These are phyloP conservation scores for Nothocercus nigrocapillus DNA, from an alignment of 2,113 vertebrate genomes.

Conservation along the genomic window DNA sequence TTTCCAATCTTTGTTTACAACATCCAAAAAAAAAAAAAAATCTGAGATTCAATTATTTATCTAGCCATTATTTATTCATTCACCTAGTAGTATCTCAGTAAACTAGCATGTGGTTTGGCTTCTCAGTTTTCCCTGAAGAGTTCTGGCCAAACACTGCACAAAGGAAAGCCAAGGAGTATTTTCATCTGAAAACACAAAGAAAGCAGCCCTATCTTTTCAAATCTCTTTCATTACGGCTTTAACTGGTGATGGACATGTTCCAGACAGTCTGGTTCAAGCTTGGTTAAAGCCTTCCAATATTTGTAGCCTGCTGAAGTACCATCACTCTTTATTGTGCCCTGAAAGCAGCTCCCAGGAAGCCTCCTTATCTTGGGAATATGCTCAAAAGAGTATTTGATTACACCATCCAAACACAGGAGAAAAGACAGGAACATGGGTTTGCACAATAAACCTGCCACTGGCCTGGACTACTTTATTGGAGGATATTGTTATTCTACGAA, in stretches of 20 bases:
- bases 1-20: constrained; percentile 55
- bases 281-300: constrained; percentile 25
- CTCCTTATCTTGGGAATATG: neutral
- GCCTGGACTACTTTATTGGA: neutral
- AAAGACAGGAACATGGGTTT: neutral
- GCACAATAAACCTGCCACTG: neutral
- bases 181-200: constrained; percentile 40
- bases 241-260: neutral
- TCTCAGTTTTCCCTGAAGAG: constrained; percentile 37
- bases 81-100: constrained; percentile 39
- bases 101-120: constrained; percentile 47
- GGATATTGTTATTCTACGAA: constrained; percentile 44
- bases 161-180: neutral
- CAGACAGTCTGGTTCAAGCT: neutral
- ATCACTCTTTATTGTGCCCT: neutral
- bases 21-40: constrained; percentile 4
- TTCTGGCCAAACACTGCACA: constrained; percentile 34
- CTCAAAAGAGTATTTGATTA: constrained; percentile 8
- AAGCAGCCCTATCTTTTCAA: neutral
- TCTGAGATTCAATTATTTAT: constrained; percentile 62
- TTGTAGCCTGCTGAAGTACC: neutral
- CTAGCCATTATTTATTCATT: constrained; percentile 64
- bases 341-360: neutral
- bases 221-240: constrained; percentile 4
- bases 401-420: neutral